A percentile compares a stretch with the other conserved stretches of the same genome.
Evolutionary conservation across 2,797 vertebrate genomes (phyloP).

Genomic region (Huso huso): DNA sequence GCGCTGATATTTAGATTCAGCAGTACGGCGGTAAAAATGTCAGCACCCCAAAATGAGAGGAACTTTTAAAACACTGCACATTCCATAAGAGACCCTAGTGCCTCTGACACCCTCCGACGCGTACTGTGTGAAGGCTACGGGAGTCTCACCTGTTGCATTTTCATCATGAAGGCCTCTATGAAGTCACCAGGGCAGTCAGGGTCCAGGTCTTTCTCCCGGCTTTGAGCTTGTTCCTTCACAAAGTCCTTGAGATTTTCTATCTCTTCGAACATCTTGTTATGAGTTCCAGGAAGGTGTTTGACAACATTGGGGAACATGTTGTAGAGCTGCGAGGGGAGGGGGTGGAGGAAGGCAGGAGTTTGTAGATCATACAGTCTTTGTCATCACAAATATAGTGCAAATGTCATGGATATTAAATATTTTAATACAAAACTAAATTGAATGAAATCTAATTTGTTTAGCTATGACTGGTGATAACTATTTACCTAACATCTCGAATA

Average conservation of each 20-base stretch:
- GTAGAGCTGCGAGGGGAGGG: constrained; percentile 23
- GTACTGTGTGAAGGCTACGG: too few relatives aligned
- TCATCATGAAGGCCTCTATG: constrained; percentile 32
- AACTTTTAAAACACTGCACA: too few relatives aligned
- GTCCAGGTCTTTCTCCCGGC: constrained; percentile 18
- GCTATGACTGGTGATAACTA: too few relatives aligned
- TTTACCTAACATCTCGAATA: too few relatives aligned
- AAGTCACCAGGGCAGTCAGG: constrained; percentile 23
- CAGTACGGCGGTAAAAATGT: too few relatives aligned
- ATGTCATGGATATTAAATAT: too few relatives aligned
- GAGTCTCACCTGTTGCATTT: constrained; percentile 27
- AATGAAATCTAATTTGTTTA: too few relatives aligned
- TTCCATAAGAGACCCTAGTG: too few relatives aligned
- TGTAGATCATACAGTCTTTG: not conserved
- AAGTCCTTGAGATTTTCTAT: constrained; percentile 13
- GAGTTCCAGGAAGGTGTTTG: constrained; percentile 23
- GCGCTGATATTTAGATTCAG: too few relatives aligned
- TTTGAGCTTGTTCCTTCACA: constrained; percentile 19
- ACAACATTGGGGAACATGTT: constrained; percentile 29
- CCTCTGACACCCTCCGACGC: too few relatives aligned
- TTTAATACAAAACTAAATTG: too few relatives aligned
- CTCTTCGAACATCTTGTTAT: constrained; percentile 17
- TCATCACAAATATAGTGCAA: not conserved
- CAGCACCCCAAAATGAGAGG: too few relatives aligned
- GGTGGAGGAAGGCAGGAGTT: not conserved